These are phyloP conservation scores for Hepsetus odoe DNA, from an alignment of 2,113 vertebrate species.

Conservation along the genomic window DNA sequence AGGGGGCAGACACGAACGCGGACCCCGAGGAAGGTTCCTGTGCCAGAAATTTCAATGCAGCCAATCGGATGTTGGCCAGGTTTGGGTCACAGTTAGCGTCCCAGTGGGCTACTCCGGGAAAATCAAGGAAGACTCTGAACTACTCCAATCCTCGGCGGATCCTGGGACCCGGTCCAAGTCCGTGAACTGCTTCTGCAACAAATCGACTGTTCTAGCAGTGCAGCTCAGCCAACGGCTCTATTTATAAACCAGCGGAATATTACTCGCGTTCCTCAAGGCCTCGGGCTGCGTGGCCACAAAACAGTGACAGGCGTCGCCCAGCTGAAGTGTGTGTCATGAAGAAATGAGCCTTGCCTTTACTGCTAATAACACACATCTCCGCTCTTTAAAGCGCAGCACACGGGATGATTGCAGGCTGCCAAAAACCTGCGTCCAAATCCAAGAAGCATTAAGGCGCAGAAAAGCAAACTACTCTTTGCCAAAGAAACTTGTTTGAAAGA, in stretches of 20 bases:
- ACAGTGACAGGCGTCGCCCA: conserved; percentile 31
- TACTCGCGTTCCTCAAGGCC: conserved; percentile 11
- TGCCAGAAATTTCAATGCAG: conserved; percentile 60
- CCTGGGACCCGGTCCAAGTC: conserved; percentile 35
- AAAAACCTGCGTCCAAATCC: neutral
- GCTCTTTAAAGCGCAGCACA: conserved; percentile 5
- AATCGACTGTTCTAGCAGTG: conserved; percentile 6
- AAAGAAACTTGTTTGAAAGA: neutral
- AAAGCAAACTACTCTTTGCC: neutral
- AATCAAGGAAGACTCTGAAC: conserved; percentile 2
- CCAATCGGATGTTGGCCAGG: conserved; percentile 32
- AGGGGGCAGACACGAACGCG: conserved; percentile 61
- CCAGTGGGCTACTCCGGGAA: conserved; percentile 18
- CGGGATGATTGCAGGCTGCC: neutral
- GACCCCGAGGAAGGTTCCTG: conserved; percentile 28
- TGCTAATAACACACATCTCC: conserved; percentile 23
- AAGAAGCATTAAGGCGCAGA: neutral
- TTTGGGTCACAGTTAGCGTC: conserved; percentile 18
- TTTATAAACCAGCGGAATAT: conserved; percentile 27
- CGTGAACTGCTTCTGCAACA: neutral
- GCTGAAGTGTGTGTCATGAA: neutral
- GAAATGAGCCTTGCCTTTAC: neutral
- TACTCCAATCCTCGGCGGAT: conserved; percentile 28
- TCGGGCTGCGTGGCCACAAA: neutral
- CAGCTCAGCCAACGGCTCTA: conserved; percentile 14